A percentile compares a stretch with the other conserved stretches of the same genome.
phyloP scores from a whole-genome alignment of 2,888 invertebrate genomes.

The Andrena chrysosceles region DNA sequence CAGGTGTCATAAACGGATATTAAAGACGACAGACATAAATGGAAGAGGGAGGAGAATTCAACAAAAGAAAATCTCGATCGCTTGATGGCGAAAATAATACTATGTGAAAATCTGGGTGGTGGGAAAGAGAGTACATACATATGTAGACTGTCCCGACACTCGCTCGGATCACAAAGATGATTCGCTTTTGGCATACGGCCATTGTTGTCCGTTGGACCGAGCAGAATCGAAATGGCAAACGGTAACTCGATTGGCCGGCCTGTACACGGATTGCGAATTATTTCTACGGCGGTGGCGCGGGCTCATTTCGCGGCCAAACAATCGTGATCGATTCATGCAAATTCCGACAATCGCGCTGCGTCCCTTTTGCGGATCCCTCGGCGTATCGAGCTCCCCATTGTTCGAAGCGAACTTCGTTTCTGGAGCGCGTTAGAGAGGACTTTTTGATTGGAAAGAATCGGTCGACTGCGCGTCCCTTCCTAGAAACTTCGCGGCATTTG shows the following conservation, averaged over 20 bases:
- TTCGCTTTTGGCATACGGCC: conserved; percentile 79
- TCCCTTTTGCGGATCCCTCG: conserved; percentile 74
- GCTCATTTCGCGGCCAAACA: conserved; percentile 80
- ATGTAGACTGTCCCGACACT: conserved; percentile 58
- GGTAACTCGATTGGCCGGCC: conserved; percentile 82
- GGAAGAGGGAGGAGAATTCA: not conserved
- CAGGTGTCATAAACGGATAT: not conserved
- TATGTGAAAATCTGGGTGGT: conserved; percentile 11
- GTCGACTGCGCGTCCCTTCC: conserved; percentile 38
- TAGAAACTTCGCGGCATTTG: not conserved
- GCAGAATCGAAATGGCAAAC: conserved; percentile 83
- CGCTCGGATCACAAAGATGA: conserved; percentile 80
- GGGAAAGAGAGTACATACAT: conserved; percentile 5
- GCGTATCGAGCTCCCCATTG: conserved; percentile 80
- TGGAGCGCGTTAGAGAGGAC: conserved; percentile 56
- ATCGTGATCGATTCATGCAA: conserved; percentile 84
- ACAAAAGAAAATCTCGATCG: conserved; percentile 12
- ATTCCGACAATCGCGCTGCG: conserved; percentile 81
- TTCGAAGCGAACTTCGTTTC: conserved; percentile 74
- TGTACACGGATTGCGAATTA: conserved; percentile 82
- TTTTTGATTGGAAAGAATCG: conserved; percentile 61
- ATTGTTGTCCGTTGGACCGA: conserved; percentile 83
- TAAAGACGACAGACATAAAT: not conserved
- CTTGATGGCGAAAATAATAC: not conserved
- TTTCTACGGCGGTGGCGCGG: conserved; percentile 79